Evolutionary conservation across 2,113 vertebrate species (phyloP).

Genomic region (Anguilla japonica): DNA sequence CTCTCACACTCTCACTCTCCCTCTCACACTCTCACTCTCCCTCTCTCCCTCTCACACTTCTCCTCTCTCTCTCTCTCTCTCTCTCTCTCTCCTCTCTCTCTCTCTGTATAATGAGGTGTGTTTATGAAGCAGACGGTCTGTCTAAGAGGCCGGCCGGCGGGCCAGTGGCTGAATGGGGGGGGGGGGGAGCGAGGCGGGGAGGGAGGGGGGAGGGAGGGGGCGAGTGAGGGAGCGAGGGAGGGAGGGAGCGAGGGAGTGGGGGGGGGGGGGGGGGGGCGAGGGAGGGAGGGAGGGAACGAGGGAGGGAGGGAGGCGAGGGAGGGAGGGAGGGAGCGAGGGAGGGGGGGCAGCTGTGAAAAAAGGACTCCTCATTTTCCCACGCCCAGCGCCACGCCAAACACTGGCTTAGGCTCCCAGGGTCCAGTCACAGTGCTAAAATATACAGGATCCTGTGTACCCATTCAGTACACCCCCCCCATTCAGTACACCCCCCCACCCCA

Average conservation of each 20-base stretch:
- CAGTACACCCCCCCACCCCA: conserved; percentile 26
- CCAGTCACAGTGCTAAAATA: conserved; percentile 83
- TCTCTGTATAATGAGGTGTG: background rate
- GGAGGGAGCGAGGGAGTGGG: conserved; percentile 48
- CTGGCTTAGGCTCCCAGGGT: conserved; percentile 77
- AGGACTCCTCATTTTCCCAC: conserved; percentile 89
- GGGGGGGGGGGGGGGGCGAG: conserved; percentile 42
- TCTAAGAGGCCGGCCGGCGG: conserved; percentile 29
- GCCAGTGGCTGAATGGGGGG: conserved; percentile 77
- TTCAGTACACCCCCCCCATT: conserved; percentile 50
- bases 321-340: conserved; percentile 42
- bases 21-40: background rate
- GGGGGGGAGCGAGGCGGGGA: conserved; percentile 46
- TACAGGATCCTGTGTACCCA: conserved; percentile 66
- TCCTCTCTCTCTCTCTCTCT: no score
- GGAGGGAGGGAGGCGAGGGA: conserved; percentile 48
- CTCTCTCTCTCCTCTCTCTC: background rate
- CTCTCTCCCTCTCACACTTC: background rate
- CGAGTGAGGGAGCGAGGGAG: conserved; percentile 65
- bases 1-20: background rate
- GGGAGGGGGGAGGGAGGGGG: conserved; percentile 70
- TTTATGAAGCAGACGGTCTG: conserved; percentile 12
- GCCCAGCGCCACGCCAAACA: conserved; percentile 81
- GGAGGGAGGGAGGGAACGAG: conserved; percentile 53
- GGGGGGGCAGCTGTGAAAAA: conserved; percentile 87